Percentiles rank a stretch among this genome's conserved stretches.
These are phyloP conservation scores for Globicephala melas DNA, from an alignment of 2,113 vertebrate species.

Conservation along the genomic window DNA sequence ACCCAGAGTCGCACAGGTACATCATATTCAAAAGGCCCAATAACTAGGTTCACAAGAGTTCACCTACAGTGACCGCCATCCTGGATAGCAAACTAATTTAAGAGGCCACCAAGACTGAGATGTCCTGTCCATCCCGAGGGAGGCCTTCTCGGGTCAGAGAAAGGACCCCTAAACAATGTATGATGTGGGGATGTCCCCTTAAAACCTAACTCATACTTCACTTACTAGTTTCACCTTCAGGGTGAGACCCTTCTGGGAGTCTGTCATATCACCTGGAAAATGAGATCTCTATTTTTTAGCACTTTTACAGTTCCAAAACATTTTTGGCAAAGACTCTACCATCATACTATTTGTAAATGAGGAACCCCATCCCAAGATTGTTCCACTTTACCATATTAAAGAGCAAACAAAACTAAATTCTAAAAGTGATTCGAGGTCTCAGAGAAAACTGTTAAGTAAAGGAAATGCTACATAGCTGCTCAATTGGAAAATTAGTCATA, in stretches of 20 bases:
- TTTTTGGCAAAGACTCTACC: not conserved
- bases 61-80: not conserved
- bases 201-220: not conserved
- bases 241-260: not conserved
- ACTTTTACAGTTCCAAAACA: not conserved
- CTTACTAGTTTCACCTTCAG: not conserved
- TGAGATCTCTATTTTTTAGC: not conserved
- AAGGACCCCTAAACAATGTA: not conserved
- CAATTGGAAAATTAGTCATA: not conserved
- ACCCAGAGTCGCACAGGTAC: not conserved
- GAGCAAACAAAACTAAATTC: constrained; percentile 5
- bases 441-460: not conserved
- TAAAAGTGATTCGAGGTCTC: not conserved
- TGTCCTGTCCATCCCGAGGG: no score
- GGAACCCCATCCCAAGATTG: not conserved
- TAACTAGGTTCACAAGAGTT: not conserved
- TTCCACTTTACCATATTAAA: not conserved
- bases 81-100: not conserved
- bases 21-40: not conserved
- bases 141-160: not conserved
- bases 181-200: not conserved
- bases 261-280: not conserved
- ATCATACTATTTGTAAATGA: not conserved
- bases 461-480: not conserved
- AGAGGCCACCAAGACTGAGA: not conserved